A percentile compares a stretch with the other conserved stretches of the same genome.
phyloP scores from a whole-genome alignment of 2,888 invertebrate species.

The Caenorhabditis becei region DNA sequence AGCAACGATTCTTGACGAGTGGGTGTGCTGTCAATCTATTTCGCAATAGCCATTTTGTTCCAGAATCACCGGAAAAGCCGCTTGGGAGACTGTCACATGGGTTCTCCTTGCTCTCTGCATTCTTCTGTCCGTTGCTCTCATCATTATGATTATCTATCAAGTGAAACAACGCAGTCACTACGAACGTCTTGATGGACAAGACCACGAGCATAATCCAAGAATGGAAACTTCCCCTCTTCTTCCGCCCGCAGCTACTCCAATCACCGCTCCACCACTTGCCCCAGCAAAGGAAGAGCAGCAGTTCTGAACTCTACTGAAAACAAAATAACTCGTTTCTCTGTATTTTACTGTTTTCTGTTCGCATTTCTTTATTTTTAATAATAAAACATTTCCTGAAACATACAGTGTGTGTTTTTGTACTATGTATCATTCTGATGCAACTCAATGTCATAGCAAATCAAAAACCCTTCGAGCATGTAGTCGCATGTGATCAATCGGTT shows the following conservation, averaged over 20 bases:
- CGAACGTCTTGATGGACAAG: conserved; percentile 66
- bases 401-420: not conserved
- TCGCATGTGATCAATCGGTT: conserved; percentile 36
- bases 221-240: conserved; percentile 52
- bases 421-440: conserved; percentile 15
- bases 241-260: conserved; percentile 52
- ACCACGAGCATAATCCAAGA: conserved; percentile 20
- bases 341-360: not conserved
- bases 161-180: conserved; percentile 66
- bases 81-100: conserved; percentile 74
- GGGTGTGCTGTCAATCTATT: conserved; percentile 7
- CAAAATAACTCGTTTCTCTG: not conserved
- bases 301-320: conserved; percentile 31
- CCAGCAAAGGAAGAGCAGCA: conserved; percentile 60
- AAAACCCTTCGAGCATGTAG: not conserved
- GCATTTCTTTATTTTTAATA: conserved; percentile 8
- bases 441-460: conserved; percentile 12
- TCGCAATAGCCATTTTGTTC: conserved; percentile 3
- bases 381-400: not conserved
- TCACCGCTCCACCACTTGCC: conserved; percentile 50
- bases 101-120: conserved; percentile 72
- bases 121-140: conserved; percentile 68
- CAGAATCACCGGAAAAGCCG: conserved; percentile 71
- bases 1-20: conserved; percentile 69
- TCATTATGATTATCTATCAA: conserved; percentile 69